Evolutionary conservation across 2,113 vertebrate genomes (phyloP), one percentile per base, ranked within the genome.

Genomic region (Serinus canaria): DNA sequence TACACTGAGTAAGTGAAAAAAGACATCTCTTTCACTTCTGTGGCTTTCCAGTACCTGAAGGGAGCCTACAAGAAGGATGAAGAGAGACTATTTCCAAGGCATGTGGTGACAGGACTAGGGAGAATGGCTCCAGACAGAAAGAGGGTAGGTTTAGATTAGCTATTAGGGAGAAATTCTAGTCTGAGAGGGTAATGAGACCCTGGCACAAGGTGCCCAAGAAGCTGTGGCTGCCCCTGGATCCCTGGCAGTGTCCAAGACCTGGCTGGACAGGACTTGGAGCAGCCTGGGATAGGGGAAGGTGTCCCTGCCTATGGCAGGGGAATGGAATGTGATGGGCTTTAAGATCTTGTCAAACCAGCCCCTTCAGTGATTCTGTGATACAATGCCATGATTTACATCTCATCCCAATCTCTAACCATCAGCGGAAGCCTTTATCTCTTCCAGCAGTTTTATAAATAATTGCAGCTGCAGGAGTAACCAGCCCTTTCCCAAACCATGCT

Each of bases 231-330:
- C 11, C 13, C 13, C 46, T 78, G 58, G 30, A 47, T 22, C 20
- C n/a, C 53, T 75, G 39, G 19, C 2, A 53, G 7, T 60, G 16
- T 8, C 30, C 69, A 28, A 24, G 23, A 44, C 7, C 59, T 44
- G 23, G 27, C 0, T 74, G 37, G 53, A 21, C 0, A 0, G 24
- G 46, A 15, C 27, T 89, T 33, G 59, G 68, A 59, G 28, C 28
- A 52, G 0, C 13, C 37, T 52, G 46, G 52, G 7, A 1, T 1
- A 22, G 46, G 21, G 39, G 16, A 15, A 46, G 13, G 7, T 39
- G 12, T 43, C 23, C 19, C 37, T 52, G 23, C 5, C 37, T 18
- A 8, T 30, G 33, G 28, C 23, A 67, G 20, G 8, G 14, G 16
- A 4, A 7, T 53, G 9, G 47, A 55, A 55, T 10, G 15, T 11